These are phyloP conservation scores for Cataglyphis rosenhaueri DNA, from an alignment of 2,888 invertebrate species.

Conservation along the genomic window DNA sequence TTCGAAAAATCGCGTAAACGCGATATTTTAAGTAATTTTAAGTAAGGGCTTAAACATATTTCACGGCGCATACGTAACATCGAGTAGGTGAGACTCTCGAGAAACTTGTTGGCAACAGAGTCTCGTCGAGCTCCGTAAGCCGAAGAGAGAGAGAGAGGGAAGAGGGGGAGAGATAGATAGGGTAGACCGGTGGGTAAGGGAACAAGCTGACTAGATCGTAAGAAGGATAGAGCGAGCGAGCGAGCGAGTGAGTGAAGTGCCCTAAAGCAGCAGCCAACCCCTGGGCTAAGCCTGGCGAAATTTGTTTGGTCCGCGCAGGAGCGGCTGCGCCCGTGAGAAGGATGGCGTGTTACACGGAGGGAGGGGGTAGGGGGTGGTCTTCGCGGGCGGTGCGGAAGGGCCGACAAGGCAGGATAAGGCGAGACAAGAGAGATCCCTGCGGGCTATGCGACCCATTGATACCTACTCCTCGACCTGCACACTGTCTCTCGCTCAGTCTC, in stretches of 20 bases:
- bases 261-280: constrained; percentile 72
- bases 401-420: constrained; percentile 47
- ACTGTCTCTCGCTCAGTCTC: constrained; percentile 50
- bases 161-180: neutral
- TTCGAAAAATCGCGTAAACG: constrained; percentile 37
- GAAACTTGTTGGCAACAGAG: constrained; percentile 62
- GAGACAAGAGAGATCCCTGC: constrained; percentile 63
- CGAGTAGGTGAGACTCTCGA: constrained; percentile 63
- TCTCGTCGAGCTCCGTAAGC: constrained; percentile 46
- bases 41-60: constrained; percentile 47
- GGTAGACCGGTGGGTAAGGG: constrained; percentile 13
- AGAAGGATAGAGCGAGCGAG: constrained; percentile 39
- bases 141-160: constrained; percentile 43
- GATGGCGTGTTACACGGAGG: constrained; percentile 48
- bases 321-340: constrained; percentile 69
- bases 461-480: constrained; percentile 62
- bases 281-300: constrained; percentile 75
- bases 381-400: constrained; percentile 37
- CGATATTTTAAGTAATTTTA: constrained; percentile 43
- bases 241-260: constrained; percentile 50
- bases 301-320: constrained; percentile 73
- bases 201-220: constrained; percentile 50
- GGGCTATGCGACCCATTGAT: constrained; percentile 69
- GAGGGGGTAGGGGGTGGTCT: constrained; percentile 38
- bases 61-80: constrained; percentile 48